A percentile compares a stretch with the other conserved stretches of the same genome.
Evolutionary conservation across 2,888 invertebrate genomes (phyloP).

Genomic region (Volucella inflata): DNA sequence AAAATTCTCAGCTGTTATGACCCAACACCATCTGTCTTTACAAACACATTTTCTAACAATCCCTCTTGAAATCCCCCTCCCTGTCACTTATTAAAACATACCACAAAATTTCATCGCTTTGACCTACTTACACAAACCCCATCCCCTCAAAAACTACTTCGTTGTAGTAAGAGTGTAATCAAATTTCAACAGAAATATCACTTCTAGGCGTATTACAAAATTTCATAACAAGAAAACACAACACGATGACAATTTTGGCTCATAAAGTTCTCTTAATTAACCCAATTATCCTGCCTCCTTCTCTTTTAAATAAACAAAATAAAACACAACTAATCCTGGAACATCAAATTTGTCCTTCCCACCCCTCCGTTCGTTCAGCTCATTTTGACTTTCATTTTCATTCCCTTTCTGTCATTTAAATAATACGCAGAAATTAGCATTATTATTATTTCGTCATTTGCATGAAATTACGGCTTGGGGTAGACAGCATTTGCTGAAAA

Average conservation of each 20-base stretch:
- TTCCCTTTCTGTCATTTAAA: neutral
- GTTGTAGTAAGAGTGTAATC: no score
- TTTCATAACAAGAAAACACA: constrained; percentile 8
- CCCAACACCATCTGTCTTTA: no score
- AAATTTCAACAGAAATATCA: no score
- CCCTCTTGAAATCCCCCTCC: no score
- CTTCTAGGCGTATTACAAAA: neutral
- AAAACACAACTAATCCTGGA: constrained; percentile 18
- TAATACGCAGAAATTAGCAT: constrained; percentile 64
- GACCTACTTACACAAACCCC: neutral
- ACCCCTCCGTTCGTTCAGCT: neutral
- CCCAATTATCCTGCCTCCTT: constrained; percentile 43
- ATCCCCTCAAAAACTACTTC: neutral
- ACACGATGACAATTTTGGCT: constrained; percentile 42
- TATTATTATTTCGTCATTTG: constrained; percentile 69
- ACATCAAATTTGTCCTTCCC: constrained; percentile 4
- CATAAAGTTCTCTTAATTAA: constrained; percentile 60
- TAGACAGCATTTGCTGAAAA: constrained; percentile 50
- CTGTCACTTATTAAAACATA: no score
- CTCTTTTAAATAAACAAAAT: constrained; percentile 18
- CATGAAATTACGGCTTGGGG: constrained; percentile 50
- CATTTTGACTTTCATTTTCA: neutral
- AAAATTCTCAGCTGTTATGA: no score
- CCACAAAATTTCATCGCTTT: no score
- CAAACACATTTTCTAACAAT: no score